Evolutionary conservation across 2,113 vertebrate genomes (phyloP).

Genomic region (Oncorhynchus gorbuscha): DNA sequence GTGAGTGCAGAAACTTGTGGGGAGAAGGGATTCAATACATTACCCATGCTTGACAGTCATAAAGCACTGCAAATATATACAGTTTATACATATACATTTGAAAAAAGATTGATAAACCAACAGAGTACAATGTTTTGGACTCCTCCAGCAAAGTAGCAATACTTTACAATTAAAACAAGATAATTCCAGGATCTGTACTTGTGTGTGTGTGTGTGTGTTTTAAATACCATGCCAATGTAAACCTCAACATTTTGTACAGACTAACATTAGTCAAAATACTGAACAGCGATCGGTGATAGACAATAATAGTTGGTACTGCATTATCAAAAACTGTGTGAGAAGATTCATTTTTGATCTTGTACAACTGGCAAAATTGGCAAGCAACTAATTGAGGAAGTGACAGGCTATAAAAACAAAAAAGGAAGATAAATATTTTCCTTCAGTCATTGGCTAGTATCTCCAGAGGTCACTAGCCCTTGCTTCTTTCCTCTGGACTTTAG

Average conservation of each 20-base stretch:
- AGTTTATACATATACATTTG: conserved; percentile 70
- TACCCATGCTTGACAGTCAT: conserved; percentile 70
- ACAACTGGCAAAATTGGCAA: neutral
- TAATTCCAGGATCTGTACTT: conserved; percentile 16
- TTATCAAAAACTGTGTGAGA: neutral
- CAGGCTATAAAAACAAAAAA: neutral
- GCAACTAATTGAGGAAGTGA: conserved; percentile 23
- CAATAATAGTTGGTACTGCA: neutral
- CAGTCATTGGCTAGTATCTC: conserved; percentile 29
- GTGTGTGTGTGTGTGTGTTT: neutral
- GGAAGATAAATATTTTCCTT: conserved; percentile 27
- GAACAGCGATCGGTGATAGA: conserved; percentile 4
- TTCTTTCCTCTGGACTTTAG: conserved; percentile 65
- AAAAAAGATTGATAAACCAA: conserved; percentile 52
- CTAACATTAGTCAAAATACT: conserved; percentile 18
- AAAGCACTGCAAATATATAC: conserved; percentile 70
- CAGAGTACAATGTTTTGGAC: conserved; percentile 50
- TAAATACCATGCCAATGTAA: too few relatives aligned
- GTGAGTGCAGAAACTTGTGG: conserved; percentile 27
- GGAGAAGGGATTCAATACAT: conserved; percentile 41
- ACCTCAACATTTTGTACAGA: neutral
- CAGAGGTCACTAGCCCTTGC: conserved; percentile 30
- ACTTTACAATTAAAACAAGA: conserved; percentile 28
- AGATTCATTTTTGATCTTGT: neutral
- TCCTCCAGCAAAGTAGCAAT: conserved; percentile 42